These are phyloP conservation scores for Plebejus melissa DNA, from an alignment of 2,888 invertebrate genomes.

Conservation along the genomic window DNA sequence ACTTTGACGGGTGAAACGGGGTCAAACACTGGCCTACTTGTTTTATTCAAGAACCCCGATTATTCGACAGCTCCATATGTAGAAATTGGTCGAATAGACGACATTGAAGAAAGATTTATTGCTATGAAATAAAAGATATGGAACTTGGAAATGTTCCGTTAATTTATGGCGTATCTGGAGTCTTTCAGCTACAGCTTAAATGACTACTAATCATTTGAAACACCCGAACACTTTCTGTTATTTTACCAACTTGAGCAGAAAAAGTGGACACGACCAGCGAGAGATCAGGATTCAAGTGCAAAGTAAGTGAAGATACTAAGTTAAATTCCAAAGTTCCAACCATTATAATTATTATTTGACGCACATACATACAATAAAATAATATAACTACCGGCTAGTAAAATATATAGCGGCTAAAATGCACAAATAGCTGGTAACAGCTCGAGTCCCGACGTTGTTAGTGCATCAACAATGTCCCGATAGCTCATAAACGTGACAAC, in stretches of 20 bases:
- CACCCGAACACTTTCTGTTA: too few relatives aligned
- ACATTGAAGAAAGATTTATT: background rate
- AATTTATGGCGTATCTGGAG: background rate
- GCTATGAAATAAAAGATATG: background rate
- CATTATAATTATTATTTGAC: too few relatives aligned
- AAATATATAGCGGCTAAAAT: background rate
- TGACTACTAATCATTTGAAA: background rate
- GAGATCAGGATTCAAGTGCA: too few relatives aligned
- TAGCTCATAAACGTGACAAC: background rate
- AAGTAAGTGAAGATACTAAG: too few relatives aligned
- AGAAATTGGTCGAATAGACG: background rate
- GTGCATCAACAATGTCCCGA: background rate
- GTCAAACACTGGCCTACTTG: conserved; percentile 15
- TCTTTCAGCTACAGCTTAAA: background rate
- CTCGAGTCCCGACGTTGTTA: background rate
- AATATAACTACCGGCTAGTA: too few relatives aligned
- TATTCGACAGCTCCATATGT: background rate
- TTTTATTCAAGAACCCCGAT: conserved; percentile 1
- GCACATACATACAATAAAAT: too few relatives aligned
- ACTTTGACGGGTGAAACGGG: conserved; percentile 4
- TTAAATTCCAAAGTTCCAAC: too few relatives aligned
- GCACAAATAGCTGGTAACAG: background rate
- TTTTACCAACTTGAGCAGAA: too few relatives aligned
- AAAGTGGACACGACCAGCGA: too few relatives aligned
- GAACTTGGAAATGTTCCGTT: background rate